These are phyloP conservation scores for Wasmannia auropunctata DNA, from an alignment of 1,140 invertebrate species.

Conservation along the genomic window DNA sequence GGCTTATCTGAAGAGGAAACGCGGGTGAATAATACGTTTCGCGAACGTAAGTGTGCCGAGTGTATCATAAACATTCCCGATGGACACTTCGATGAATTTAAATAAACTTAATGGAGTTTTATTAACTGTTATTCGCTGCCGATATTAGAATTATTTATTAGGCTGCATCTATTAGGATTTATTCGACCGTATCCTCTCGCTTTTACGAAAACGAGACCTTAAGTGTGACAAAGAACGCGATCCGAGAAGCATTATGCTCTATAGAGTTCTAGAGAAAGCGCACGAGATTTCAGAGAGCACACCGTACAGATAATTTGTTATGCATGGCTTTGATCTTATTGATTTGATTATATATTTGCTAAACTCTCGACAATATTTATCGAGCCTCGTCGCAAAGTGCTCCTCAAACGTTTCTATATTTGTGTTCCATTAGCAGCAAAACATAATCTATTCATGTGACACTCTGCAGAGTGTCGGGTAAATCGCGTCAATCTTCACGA, in stretches of 20 bases:
- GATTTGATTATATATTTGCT: background rate
- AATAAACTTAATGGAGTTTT: background rate
- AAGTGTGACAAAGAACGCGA: background rate
- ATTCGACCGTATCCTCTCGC: background rate
- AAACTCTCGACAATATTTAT: background rate
- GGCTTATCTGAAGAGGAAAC: background rate
- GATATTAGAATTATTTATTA: no score
- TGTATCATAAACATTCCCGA: background rate
- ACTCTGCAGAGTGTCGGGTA: background rate
- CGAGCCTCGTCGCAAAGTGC: background rate
- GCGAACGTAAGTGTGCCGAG: background rate
- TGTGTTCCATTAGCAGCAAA: constrained; percentile 1
- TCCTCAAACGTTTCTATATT: background rate
- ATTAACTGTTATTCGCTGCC: no score
- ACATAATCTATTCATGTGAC: background rate
- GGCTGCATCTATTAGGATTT: background rate
- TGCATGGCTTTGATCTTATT: background rate
- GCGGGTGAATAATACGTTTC: background rate
- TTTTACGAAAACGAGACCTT: background rate
- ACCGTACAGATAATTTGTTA: background rate
- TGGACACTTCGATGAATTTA: background rate
- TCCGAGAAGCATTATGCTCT: background rate
- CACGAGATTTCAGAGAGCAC: background rate
- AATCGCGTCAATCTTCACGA: background rate
- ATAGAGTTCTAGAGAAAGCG: background rate